Evolutionary conservation across 2,113 vertebrate species (phyloP), one percentile per base, ranked within the genome.

Genomic region (Cyanoderma ruficeps): DNA sequence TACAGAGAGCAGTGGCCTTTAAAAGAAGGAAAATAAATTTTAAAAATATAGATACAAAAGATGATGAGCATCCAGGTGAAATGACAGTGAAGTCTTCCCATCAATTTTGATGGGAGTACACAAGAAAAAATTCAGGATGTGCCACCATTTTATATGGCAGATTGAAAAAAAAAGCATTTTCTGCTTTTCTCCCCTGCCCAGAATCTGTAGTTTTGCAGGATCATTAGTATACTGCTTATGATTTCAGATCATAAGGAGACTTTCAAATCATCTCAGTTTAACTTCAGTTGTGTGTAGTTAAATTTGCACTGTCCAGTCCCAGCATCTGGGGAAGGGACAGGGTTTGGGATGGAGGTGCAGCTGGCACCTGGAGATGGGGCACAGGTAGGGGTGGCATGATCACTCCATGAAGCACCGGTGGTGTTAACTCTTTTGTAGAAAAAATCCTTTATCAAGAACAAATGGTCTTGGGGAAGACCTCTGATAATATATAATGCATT

Each of bases 161-260:
- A n/a, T 56, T 52, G 28, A 56, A 79, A 84, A 86, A 52, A 15
- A 72, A 74, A 81, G 3, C 18, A 17, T 19, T 70, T 92, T 47
- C 5, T 4, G 4, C 7, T 61, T 64, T 13, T 13, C 2, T 14
- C 5, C 1, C 3, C 20, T 4, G 4, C 6, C 2, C 1, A 10
- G 25, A 37, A 35, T 10, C 13, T 63, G 9, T 33, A 64, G 3
- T 82, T 83, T 84, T 64, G 30, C 13, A 31, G 35, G 15, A 44
- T 71, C 30, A 5, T 25, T 72, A 46, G 10, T 71, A 10, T 68
- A 7, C 21, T 72, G 7, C n/a, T 72, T 71, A 28, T 31, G 41
- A n/a, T 71, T 82, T 82, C 25, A 50, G 18, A 33, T 59, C 2
- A 2, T 82, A 28, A 47, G 42, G 47, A 78, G 10, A 12, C 28